phyloP scores from a whole-genome alignment of 2,888 invertebrate species.

The Parnassius orleans region DNA sequence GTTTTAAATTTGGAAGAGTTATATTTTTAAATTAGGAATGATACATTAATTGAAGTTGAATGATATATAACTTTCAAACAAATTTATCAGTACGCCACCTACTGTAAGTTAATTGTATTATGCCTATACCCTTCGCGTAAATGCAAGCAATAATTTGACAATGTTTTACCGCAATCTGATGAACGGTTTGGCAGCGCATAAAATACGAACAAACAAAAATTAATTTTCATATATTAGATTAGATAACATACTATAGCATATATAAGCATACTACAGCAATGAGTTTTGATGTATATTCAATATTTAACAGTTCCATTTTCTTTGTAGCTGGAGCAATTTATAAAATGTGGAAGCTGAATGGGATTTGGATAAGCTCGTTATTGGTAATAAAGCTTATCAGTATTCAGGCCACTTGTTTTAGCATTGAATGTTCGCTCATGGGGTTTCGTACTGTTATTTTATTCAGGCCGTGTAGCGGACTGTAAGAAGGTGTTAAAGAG shows the following conservation, averaged over 20 bases:
- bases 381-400: slow-evolving; percentile 41
- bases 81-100: no score
- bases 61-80: no score
- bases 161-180: no score
- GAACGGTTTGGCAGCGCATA: no score
- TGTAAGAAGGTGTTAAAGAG: slow-evolving; percentile 77
- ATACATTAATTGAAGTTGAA: no score
- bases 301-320: slow-evolving; percentile 26
- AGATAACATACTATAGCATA: background rate
- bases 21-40: no score
- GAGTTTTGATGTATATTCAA: slow-evolving; percentile 21
- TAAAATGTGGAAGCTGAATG: slow-evolving; percentile 25
- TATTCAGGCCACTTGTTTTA: slow-evolving; percentile 44
- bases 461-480: slow-evolving; percentile 69
- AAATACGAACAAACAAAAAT: no score
- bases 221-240: background rate
- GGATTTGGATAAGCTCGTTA: slow-evolving; percentile 28
- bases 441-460: slow-evolving; percentile 63
- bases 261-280: background rate
- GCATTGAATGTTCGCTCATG: slow-evolving; percentile 58
- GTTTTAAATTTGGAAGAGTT: no score
- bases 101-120: no score
- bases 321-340: slow-evolving; percentile 23
- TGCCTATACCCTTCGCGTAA: no score
- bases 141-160: no score